phyloP scores from a whole-genome alignment of 2,113 vertebrate species.

The Synchiropus splendidus region DNA sequence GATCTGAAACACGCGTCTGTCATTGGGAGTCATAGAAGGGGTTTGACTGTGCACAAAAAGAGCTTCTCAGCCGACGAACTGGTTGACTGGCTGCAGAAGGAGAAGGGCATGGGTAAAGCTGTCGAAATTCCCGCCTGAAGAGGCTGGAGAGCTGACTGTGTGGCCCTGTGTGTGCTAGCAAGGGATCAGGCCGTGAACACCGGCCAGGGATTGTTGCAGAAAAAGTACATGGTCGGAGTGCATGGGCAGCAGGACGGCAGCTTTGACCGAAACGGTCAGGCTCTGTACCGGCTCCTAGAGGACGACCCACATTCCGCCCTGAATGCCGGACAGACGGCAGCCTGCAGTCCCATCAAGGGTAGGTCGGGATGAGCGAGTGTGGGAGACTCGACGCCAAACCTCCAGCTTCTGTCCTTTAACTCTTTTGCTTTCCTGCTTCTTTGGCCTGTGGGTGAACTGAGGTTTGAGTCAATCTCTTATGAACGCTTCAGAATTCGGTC shows the following conservation, averaged over 20 bases:
- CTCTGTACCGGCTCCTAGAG: constrained; percentile 61
- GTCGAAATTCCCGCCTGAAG: too few relatives aligned
- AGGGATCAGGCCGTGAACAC: constrained; percentile 32
- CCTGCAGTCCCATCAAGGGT: constrained; percentile 46
- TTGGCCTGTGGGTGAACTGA: too few relatives aligned
- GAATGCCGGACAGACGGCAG: constrained; percentile 55
- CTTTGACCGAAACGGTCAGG: constrained; percentile 40
- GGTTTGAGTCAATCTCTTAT: too few relatives aligned
- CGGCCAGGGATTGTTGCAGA: constrained; percentile 45
- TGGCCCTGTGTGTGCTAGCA: constrained; percentile 37
- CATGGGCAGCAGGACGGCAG: constrained; percentile 31
- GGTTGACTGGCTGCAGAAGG: constrained; percentile 54
- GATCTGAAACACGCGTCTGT: constrained; percentile 53
- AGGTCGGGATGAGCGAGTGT: constrained; percentile 38
- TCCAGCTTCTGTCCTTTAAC: constrained; percentile 3
- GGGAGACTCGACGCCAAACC: not conserved
- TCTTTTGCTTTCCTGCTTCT: constrained; percentile 17
- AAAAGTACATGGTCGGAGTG: constrained; percentile 54
- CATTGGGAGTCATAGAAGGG: constrained; percentile 52
- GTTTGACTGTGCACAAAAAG: constrained; percentile 55
- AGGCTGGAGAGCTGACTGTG: constrained; percentile 13
- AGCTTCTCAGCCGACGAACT: constrained; percentile 57
- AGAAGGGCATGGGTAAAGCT: constrained; percentile 58
- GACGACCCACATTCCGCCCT: constrained; percentile 52
- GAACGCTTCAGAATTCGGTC: too few relatives aligned